Base-by-base conservation (phyloP, 1,140 invertebrate genomes). In the Asobara japonica region DNA sequence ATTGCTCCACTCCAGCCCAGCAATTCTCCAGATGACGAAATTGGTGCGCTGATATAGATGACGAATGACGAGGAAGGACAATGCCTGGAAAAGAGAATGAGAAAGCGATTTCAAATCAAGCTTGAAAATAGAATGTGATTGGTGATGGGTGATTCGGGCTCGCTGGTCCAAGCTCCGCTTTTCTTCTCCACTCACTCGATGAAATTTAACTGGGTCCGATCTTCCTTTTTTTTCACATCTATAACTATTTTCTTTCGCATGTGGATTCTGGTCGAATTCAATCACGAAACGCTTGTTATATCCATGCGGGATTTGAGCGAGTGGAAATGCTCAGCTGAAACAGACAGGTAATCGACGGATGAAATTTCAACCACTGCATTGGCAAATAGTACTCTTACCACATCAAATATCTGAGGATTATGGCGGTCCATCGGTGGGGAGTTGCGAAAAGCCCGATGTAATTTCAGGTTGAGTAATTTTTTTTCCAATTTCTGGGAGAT, bases 51-150 rank as follows among this genome's bases (percentile, higher is more conserved):
- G 51, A 27, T 62, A 29, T n/a, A 33, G 30, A 61, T 31, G 29
- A 33, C 30, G 16, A 22, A 66, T 66, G 51, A 29, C 60, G 27
- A 25, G 51, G 66, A 65, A 38, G 60, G 31, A 56, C 25, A 30
- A 60, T 29, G 16, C 27, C 56, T 31, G 22, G n/a, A 65, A 71
- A 30, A 51, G 36, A 36, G 38, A 11, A 29, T 51, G 33, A 60
- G 51, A 30, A 66, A 66, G 29, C 31, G 22, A 22, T 51, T 70
- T 56, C 65, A n/a, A 56, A 65, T 69, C 45, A 20, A 66, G 62
- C 70, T 61, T 29, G 69, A 71, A 65, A 72, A 69, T 69, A 69
- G 67, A 69, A 69, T 69, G 48, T 69, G 67, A 69, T 69, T 69
- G 67, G 65, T 67, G 48, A 13, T 25, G 38, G 65, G 45, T n/a